Conservation (phyloP, 64 coral and sea anemone genomes). For the Catalaphyllia jardinei region DNA sequence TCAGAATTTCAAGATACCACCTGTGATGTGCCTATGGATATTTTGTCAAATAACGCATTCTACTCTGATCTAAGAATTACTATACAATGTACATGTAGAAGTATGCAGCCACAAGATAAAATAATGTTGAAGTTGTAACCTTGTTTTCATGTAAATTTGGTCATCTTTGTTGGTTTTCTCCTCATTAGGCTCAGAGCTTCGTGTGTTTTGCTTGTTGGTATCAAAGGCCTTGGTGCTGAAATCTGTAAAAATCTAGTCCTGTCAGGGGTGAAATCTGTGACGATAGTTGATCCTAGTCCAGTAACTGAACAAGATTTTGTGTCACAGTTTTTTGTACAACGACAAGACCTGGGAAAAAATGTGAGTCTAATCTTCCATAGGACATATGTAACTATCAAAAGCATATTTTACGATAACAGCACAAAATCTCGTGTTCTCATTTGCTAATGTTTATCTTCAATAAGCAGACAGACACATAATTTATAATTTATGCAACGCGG, state of each 20-base stretch:
- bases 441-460: too few species aligned
- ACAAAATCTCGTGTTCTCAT: too few species aligned
- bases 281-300: conserved; percentile 64
- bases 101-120: too few species aligned
- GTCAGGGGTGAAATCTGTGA: conserved; percentile 91
- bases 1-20: too few species aligned
- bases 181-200: conserved; percentile 80
- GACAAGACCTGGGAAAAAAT: conserved; percentile 89
- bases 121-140: not conserved
- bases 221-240: conserved; percentile 93
- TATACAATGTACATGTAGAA: too few species aligned
- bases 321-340: conserved; percentile 84
- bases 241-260: conserved; percentile 98
- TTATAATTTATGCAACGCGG: too few species aligned
- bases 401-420: too few species aligned
- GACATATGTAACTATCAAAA: not conserved
- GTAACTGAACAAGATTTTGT: conserved; percentile 88
- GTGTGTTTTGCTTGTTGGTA: conserved; percentile 79
- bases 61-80: too few species aligned
- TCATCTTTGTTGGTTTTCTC: not conserved
- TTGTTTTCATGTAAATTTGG: not conserved
- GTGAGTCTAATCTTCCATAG: conserved; percentile 49
- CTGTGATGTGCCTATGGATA: too few species aligned
- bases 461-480: too few species aligned
- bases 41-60: too few species aligned